Evolutionary conservation across 1,140 invertebrate genomes (phyloP).

Genomic region (Calephelis virginiensis): DNA sequence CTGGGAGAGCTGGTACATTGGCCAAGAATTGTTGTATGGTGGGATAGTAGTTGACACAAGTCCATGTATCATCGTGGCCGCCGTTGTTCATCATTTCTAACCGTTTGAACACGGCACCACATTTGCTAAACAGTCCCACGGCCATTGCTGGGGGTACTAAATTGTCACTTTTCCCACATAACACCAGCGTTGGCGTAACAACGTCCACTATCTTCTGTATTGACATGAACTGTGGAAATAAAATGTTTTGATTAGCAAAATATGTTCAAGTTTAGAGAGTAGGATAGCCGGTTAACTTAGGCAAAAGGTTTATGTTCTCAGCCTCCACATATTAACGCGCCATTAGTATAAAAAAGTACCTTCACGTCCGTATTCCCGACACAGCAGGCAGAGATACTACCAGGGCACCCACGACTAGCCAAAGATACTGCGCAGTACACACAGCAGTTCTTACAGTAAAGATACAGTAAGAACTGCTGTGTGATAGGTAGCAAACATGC

Average conservation of each 20-base stretch:
- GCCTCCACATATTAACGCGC: too few species aligned
- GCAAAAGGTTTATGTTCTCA: too few species aligned
- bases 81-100: slow-evolving; percentile 86
- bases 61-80: slow-evolving; percentile 94
- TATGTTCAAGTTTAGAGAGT: too few species aligned
- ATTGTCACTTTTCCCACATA: slow-evolving; percentile 89
- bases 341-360: too few species aligned
- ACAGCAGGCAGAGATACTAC: too few species aligned
- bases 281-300: too few species aligned
- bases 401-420: too few species aligned
- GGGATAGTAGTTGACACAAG: slow-evolving; percentile 61
- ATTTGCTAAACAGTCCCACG: slow-evolving; percentile 85
- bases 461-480: too few species aligned
- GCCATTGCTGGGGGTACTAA: slow-evolving; percentile 93
- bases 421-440: too few species aligned
- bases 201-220: slow-evolving; percentile 84
- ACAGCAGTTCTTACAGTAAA: too few species aligned
- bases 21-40: slow-evolving; percentile 56
- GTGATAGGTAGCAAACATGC: too few species aligned
- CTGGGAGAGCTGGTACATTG: slow-evolving; percentile 49
- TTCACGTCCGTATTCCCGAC: too few species aligned
- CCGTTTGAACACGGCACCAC: slow-evolving; percentile 84
- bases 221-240: slow-evolving; percentile 84
- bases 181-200: slow-evolving; percentile 85
- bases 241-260: slow-evolving; percentile 3